Conservation (phyloP, 1,140 invertebrate genomes). For the Archivesica marissinica region DNA sequence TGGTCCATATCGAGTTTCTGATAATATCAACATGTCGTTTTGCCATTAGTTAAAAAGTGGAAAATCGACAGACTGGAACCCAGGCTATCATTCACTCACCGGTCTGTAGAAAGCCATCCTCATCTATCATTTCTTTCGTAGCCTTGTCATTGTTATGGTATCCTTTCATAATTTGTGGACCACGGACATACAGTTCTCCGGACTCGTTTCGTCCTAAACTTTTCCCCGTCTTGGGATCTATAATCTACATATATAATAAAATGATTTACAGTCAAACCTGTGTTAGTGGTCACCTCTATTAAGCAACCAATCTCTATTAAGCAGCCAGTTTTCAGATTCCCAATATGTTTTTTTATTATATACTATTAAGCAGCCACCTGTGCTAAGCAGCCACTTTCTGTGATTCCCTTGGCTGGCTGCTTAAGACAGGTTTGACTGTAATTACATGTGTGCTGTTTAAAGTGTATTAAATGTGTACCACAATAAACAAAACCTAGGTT, state of each 20-base stretch:
- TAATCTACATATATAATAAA: constrained; percentile 67
- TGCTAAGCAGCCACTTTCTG: not conserved
- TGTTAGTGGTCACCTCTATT: not conserved
- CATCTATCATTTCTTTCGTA: constrained; percentile 88
- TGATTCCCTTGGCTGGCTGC: no score
- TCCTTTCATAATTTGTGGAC: constrained; percentile 85
- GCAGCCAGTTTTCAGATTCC: not conserved
- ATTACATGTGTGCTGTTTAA: no score
- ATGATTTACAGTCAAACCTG: not conserved
- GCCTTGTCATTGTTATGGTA: constrained; percentile 90
- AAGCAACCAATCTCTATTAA: not conserved
- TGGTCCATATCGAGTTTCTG: no score
- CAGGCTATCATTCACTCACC: no score
- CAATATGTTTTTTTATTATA: not conserved
- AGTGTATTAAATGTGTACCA: no score
- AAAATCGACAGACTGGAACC: no score
- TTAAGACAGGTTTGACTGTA: no score
- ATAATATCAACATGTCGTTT: no score
- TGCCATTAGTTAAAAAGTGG: not conserved
- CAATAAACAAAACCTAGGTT: no score
- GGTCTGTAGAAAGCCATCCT: constrained; percentile 91
- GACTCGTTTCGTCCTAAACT: constrained; percentile 62
- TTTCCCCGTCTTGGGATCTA: constrained; percentile 77
- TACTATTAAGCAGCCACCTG: not conserved
- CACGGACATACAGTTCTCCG: constrained; percentile 83